Evolutionary conservation across 2,888 invertebrate genomes (phyloP).

Genomic region (Trypoxylon attenuatum): DNA sequence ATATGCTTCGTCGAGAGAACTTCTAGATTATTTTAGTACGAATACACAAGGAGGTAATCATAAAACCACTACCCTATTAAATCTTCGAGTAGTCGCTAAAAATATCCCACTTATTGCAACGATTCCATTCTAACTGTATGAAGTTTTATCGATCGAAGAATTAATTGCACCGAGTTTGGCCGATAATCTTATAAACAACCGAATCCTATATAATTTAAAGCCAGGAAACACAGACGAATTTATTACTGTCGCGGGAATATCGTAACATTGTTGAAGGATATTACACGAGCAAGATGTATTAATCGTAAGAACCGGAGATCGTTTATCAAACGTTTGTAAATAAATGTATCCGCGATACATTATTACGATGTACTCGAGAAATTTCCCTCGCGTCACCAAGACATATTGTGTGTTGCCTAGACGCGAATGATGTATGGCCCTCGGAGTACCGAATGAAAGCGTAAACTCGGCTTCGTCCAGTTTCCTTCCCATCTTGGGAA

Average conservation of each 20-base stretch:
- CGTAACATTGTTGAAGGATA: no score
- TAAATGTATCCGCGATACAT: constrained; percentile 27
- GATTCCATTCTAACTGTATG: no score
- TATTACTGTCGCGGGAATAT: constrained; percentile 19
- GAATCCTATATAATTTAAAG: no score
- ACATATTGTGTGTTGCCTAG: constrained; percentile 29
- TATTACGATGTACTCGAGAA: constrained; percentile 25
- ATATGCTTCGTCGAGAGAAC: no score
- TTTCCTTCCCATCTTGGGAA: neutral
- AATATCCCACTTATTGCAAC: no score
- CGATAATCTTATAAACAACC: no score
- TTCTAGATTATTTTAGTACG: constrained; percentile 28
- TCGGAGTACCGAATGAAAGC: constrained; percentile 9
- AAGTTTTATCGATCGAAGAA: no score
- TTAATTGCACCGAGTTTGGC: no score
- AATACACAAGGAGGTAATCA: no score
- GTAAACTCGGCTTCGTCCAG: neutral
- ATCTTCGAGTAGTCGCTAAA: no score
- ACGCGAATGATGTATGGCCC: constrained; percentile 32
- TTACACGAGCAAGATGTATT: constrained; percentile 9
- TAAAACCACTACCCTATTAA: no score
- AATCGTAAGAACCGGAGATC: constrained; percentile 14
- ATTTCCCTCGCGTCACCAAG: constrained; percentile 25
- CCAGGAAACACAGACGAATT: constrained; percentile 26
- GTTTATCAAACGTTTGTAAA: constrained; percentile 19